A percentile compares a stretch with the other conserved stretches of the same genome.
phyloP scores from a whole-genome alignment of 2,113 vertebrate species.

The Phalacrocorax aristotelis region DNA sequence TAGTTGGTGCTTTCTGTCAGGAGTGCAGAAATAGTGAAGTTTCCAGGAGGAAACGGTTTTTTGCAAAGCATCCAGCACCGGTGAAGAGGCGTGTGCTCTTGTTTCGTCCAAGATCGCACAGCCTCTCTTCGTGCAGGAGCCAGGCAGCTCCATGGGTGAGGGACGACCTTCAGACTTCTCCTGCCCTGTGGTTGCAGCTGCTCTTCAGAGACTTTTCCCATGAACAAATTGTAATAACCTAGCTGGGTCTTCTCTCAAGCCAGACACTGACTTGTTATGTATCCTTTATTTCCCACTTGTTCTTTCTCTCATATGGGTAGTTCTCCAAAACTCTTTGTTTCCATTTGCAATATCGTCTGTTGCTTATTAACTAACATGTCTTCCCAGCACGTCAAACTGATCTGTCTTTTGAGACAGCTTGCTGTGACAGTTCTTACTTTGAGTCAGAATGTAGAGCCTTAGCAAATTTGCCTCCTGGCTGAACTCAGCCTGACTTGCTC shows the following conservation, averaged over 20 bases:
- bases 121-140: not conserved
- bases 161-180: not conserved
- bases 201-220: not conserved
- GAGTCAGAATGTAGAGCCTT: not conserved
- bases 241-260: not conserved
- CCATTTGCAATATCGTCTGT: not conserved
- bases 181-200: not conserved
- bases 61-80: accelerated
- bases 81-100: not conserved
- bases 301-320: not conserved
- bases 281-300: not conserved
- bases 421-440: not conserved
- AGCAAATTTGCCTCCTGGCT: not conserved
- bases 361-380: not conserved
- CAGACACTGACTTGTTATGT: not conserved
- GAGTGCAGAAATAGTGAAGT: not conserved
- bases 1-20: not conserved
- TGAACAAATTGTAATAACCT: not conserved
- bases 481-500: not conserved
- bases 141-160: accelerated
- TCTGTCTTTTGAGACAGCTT: not conserved
- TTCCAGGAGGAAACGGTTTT: not conserved
- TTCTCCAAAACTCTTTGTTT: not conserved
- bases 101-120: not conserved
- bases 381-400: not conserved